A percentile compares a stretch with the other conserved stretches of the same genome.
Conservation (phyloP, 2,797 vertebrate genomes). For the Aplochiton taeniatus region DNA sequence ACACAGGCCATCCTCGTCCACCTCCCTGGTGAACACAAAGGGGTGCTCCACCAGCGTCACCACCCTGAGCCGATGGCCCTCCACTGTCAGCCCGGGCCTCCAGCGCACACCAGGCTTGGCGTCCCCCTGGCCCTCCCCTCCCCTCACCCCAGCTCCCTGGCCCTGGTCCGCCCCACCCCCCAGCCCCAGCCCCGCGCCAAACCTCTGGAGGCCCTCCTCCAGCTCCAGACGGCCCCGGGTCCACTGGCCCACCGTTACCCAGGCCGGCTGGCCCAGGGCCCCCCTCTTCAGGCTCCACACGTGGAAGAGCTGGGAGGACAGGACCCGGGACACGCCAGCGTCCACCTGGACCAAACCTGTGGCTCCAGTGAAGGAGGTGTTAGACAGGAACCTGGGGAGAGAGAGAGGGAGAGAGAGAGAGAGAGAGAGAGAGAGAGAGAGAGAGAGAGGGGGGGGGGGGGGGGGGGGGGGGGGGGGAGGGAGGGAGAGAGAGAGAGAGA, state of each 20-base stretch:
- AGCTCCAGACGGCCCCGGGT: slow-evolving; percentile 77
- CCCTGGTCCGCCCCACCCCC: slow-evolving; percentile 58
- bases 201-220: slow-evolving; percentile 75
- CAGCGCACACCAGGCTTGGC: slow-evolving; percentile 60
- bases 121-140: slow-evolving; percentile 64
- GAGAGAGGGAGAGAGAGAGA: neutral
- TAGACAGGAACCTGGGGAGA: slow-evolving; percentile 83
- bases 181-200: slow-evolving; percentile 60
- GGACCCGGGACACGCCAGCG: slow-evolving; percentile 68
- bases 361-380: slow-evolving; percentile 85
- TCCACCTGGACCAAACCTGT: slow-evolving; percentile 80
- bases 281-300: slow-evolving; percentile 90
- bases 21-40: slow-evolving; percentile 89
- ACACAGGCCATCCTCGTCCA: slow-evolving; percentile 87
- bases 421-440: slow-evolving; percentile 1
- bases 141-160: slow-evolving; percentile 68
- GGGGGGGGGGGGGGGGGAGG: slow-evolving; percentile 12
- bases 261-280: slow-evolving; percentile 83
- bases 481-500: neutral
- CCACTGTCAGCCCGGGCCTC: slow-evolving; percentile 71
- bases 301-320: slow-evolving; percentile 80
- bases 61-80: slow-evolving; percentile 78
- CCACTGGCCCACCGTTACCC: slow-evolving; percentile 91
- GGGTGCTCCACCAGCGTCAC: slow-evolving; percentile 95
- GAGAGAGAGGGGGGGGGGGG: slow-evolving; percentile 25